Percentiles rank a stretch among this genome's conserved stretches.
Evolutionary conservation across 2,888 invertebrate species (phyloP).

Genomic region (Pheosia tremula): DNA sequence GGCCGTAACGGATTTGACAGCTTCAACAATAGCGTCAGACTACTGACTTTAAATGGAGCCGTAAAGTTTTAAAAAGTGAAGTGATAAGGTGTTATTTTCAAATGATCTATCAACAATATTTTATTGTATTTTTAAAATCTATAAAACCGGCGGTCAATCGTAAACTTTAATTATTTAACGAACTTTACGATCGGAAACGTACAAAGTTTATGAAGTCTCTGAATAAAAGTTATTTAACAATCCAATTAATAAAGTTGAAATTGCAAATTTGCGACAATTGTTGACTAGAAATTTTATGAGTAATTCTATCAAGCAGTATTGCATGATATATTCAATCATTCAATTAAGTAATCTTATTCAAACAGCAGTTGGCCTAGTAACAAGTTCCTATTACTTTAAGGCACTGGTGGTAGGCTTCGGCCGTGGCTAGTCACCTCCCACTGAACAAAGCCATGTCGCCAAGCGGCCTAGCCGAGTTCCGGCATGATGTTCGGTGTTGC

Average conservation of each 20-base stretch:
- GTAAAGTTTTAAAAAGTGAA: neutral
- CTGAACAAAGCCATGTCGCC: no score
- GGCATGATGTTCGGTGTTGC: no score
- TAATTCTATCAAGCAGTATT: neutral
- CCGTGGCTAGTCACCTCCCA: no score
- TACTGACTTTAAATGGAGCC: slow-evolving; percentile 19
- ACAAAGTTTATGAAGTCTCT: slow-evolving; percentile 2
- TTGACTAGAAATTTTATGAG: neutral
- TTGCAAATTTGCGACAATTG: slow-evolving; percentile 6
- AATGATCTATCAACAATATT: neutral
- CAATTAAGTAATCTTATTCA: no score
- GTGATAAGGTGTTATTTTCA: neutral
- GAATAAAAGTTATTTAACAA: slow-evolving; percentile 12
- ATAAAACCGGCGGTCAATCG: neutral
- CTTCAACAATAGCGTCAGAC: slow-evolving; percentile 22
- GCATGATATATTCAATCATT: no score
- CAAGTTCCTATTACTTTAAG: no score
- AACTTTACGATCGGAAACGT: slow-evolving; percentile 4
- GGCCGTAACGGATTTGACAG: slow-evolving; percentile 20
- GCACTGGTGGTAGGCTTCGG: no score
- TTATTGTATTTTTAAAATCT: neutral
- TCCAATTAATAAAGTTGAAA: slow-evolving; percentile 12
- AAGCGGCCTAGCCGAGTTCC: no score
- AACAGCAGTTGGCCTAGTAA: neutral
- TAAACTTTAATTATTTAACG: slow-evolving; percentile 9